phyloP scores from a whole-genome alignment of 64 coral and sea anemone genomes.

The Stichodactyla mertensii region DNA sequence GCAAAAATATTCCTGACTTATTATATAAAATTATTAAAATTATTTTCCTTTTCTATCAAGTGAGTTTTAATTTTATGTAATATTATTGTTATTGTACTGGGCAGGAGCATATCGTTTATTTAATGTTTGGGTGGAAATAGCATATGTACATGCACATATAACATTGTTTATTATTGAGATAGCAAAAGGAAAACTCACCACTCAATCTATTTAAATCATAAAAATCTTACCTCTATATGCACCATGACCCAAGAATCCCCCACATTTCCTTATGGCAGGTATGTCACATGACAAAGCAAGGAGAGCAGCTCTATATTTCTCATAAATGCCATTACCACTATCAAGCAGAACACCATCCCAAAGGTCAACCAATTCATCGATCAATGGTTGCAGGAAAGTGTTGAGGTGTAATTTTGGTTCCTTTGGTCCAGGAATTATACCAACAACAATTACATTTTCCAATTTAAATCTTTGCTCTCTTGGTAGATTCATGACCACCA shows the following conservation, averaged over 20 bases:
- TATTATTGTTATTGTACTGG: too few species aligned
- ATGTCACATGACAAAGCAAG: slow-evolving; percentile 57
- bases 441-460: slow-evolving; percentile 42
- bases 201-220: neutral
- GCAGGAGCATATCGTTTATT: too few species aligned
- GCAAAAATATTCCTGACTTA: too few species aligned
- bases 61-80: too few species aligned
- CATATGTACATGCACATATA: too few species aligned
- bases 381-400: slow-evolving; percentile 46
- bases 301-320: slow-evolving; percentile 31
- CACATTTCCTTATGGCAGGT: slow-evolving; percentile 65
- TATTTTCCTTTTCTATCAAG: too few species aligned
- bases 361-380: slow-evolving; percentile 40
- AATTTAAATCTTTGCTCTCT: slow-evolving; percentile 21
- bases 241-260: slow-evolving; percentile 51
- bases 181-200: too few species aligned
- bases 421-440: slow-evolving; percentile 52
- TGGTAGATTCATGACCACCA: slow-evolving; percentile 36
- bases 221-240: slow-evolving; percentile 35
- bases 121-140: too few species aligned
- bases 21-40: too few species aligned
- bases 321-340: neutral
- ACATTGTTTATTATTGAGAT: too few species aligned
- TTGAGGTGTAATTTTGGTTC: slow-evolving; percentile 48
- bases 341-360: slow-evolving; percentile 50